A percentile compares a stretch with the other conserved stretches of the same genome.
These are phyloP conservation scores for Heteronetta atricapilla DNA, from an alignment of 2,113 vertebrate genomes.

Conservation along the genomic window DNA sequence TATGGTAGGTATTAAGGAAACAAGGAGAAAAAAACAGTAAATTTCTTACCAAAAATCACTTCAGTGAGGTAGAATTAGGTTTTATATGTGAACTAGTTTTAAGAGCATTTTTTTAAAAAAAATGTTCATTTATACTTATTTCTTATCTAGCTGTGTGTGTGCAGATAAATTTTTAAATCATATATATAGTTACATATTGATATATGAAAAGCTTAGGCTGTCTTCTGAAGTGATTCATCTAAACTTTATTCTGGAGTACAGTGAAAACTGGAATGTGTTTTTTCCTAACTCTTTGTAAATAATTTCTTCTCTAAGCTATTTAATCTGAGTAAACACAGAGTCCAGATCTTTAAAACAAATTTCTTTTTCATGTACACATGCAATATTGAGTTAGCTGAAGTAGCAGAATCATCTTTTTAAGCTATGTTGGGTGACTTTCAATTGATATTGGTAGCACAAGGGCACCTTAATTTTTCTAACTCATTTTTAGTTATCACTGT, in stretches of 20 bases:
- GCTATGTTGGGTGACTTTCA: not conserved
- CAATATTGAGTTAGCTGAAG: not conserved
- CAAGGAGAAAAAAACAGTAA: not conserved
- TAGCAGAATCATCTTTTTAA: not conserved
- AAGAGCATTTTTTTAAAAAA: not conserved
- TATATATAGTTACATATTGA: not conserved
- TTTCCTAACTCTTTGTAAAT: not conserved
- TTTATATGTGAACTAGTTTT: not conserved
- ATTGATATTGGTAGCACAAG: not conserved
- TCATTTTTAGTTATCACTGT: not conserved
- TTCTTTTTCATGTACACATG: not conserved
- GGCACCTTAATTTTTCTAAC: not conserved
- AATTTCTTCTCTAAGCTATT: not conserved
- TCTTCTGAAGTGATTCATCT: not conserved
- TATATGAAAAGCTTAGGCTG: not conserved
- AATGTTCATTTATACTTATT: not conserved
- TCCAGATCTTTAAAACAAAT: not conserved
- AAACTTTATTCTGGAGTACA: not conserved
- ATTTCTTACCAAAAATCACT: not conserved
- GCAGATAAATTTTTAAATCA: not conserved
- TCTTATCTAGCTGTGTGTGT: not conserved
- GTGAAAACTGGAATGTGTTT: not conserved
- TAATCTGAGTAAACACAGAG: not conserved
- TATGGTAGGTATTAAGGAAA: not conserved
- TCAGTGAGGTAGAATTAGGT: not conserved